Evolutionary conservation across 2,888 invertebrate species (phyloP).

Genomic region (Bedellia somnulentella): DNA sequence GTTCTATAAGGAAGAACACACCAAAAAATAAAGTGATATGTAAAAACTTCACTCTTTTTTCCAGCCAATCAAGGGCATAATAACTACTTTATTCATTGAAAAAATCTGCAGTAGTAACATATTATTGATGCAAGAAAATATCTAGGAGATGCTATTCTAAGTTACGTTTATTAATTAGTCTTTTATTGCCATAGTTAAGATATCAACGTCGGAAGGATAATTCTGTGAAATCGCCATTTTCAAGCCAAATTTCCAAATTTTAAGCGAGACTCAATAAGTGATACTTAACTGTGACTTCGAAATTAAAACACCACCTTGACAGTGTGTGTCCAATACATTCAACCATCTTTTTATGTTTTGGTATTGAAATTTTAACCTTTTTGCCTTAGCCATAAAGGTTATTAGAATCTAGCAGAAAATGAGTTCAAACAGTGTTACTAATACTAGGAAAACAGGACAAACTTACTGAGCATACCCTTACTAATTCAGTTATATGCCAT

Average conservation of each 20-base stretch:
- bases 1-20: too few species aligned
- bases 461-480: constrained; percentile 8
- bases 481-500: constrained; percentile 6
- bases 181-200: too few species aligned
- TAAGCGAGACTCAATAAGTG: constrained; percentile 2
- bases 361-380: neutral
- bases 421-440: constrained; percentile 6
- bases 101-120: too few species aligned
- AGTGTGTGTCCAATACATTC: constrained; percentile 2
- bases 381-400: neutral
- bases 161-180: too few species aligned
- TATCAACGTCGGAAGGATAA: too few species aligned
- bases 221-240: constrained; percentile 3
- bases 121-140: too few species aligned
- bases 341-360: neutral
- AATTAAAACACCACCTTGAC: constrained; percentile 4
- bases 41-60: neutral
- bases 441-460: constrained; percentile 8
- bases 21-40: neutral
- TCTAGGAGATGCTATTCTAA: too few species aligned
- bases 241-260: constrained; percentile 5
- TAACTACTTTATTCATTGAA: too few species aligned
- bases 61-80: neutral
- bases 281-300: constrained; percentile 1
- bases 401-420: neutral